phyloP scores from a whole-genome alignment of 2,888 invertebrate genomes.

The Apotomis betuletana region DNA sequence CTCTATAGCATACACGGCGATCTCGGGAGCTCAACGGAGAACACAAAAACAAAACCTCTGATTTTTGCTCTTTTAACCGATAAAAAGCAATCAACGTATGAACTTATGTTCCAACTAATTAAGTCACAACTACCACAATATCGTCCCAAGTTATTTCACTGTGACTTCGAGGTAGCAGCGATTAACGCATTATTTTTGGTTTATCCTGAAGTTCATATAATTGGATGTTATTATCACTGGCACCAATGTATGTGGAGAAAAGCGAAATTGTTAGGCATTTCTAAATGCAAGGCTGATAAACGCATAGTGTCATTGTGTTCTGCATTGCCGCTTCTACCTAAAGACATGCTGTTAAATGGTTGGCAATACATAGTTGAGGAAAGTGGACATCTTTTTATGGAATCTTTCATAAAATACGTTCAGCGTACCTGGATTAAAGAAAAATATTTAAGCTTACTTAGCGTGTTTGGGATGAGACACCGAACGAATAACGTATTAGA shows the following conservation, averaged over 20 bases:
- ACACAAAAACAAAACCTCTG: not conserved
- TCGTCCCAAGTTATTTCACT: slow-evolving; percentile 8
- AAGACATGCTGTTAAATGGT: too few species aligned
- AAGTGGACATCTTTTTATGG: too few species aligned
- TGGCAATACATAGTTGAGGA: too few species aligned
- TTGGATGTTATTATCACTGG: slow-evolving; percentile 17
- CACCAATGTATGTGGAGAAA: slow-evolving; percentile 15
- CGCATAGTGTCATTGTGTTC: not conserved
- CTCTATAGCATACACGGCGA: slow-evolving; percentile 24
- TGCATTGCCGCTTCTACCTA: not conserved
- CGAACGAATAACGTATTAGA: too few species aligned
- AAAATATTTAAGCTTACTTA: too few species aligned
- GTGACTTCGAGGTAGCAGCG: slow-evolving; percentile 4
- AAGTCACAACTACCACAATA: slow-evolving; percentile 3
- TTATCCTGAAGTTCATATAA: slow-evolving; percentile 2
- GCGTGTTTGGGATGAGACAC: too few species aligned
- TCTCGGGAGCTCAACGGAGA: not conserved
- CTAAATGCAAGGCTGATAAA: slow-evolving; percentile 2
- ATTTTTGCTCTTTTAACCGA: slow-evolving; percentile 10
- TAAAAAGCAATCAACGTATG: slow-evolving; percentile 7
- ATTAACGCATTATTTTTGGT: not conserved
- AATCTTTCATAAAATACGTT: too few species aligned
- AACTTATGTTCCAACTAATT: slow-evolving; percentile 6
- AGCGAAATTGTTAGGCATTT: not conserved
- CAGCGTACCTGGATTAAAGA: too few species aligned